Base-by-base conservation (phyloP, 2,797 vertebrate genomes). In the Vireo griseus region DNA sequence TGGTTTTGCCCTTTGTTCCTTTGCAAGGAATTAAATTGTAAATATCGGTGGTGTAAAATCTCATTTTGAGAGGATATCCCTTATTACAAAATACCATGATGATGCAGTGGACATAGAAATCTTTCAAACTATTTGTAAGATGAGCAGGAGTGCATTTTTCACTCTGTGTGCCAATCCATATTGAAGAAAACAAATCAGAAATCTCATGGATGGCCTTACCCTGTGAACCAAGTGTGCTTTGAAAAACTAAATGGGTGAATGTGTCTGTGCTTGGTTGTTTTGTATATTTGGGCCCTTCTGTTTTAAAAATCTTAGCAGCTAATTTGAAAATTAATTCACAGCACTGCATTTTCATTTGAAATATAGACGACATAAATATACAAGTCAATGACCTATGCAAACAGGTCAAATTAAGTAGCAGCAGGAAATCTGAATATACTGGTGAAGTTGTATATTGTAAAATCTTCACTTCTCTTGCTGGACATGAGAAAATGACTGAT, bases 71-170 rank as follows among this genome's bases (percentile, higher is more conserved):
- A 69, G 55, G 15, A 16, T 69, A 24, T 20, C 48, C 25, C 7
- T 0, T n/a, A 15, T 51, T 71, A 37, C 44, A 59, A 57, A 69
- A 54, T 22, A 29, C 7, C 22, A 4, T 0, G 0, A 14, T 35
- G 15, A 29, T 58, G 25, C 31, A 52, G 11, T 15, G 58, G 47
- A 18, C 8, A 3, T 22, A 2, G 33, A 65, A 85, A 16, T 66
- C 16, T 40, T 6, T n/a, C 24, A 22, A 48, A 18, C 6, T 31
- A 1, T 44, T 73, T 65, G 5, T 71, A 48, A 73, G n/a, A n/a
- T 17, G 24, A 24, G 21, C 16, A 57, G 29, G 10, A 84, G 37
- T 22, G 7, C 5, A 3, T 6, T 4, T 59, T 71, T 72, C 54
- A 61, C 35, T 75, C 39, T 9, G 16, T 1, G 0, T 80, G 8